phyloP scores from a whole-genome alignment of 2,888 invertebrate species.

The Polia nebulosa region DNA sequence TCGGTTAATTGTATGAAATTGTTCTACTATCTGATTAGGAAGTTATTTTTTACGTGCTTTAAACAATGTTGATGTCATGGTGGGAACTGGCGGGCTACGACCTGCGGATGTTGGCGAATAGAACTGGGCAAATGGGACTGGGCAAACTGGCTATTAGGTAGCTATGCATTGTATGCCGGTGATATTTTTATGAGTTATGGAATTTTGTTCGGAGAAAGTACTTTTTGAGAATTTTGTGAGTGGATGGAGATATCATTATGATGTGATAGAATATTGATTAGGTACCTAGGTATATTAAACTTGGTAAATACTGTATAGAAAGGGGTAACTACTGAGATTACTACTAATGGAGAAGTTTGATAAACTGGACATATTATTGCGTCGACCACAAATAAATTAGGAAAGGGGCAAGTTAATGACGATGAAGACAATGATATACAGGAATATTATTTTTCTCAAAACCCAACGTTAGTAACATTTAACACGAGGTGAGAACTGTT shows the following conservation, averaged over 20 bases:
- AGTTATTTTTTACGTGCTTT: conserved; percentile 78
- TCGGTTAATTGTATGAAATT: conserved; percentile 60
- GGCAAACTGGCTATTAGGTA: conserved; percentile 1
- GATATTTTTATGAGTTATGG: neutral
- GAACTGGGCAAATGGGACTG: conserved; percentile 27
- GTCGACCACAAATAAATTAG: neutral
- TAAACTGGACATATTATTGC: neutral
- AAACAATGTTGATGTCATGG: conserved; percentile 75
- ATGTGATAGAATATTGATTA: neutral
- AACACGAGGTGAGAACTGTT: no score
- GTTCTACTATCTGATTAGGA: conserved; percentile 85
- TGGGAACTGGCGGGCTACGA: conserved; percentile 71
- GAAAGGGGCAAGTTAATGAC: neutral
- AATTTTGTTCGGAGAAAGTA: conserved; percentile 7
- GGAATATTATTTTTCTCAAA: neutral
- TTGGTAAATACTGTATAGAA: neutral
- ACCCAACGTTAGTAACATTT: neutral
- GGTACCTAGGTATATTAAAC: neutral
- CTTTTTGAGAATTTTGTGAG: neutral
- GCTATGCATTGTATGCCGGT: conserved; percentile 8
- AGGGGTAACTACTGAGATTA: neutral
- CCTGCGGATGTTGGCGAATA: conserved; percentile 59
- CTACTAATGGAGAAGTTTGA: neutral
- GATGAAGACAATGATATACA: neutral
- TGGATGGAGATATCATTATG: neutral